phyloP scores from a whole-genome alignment of 2,888 invertebrate genomes.

The Brachyptera putata region DNA sequence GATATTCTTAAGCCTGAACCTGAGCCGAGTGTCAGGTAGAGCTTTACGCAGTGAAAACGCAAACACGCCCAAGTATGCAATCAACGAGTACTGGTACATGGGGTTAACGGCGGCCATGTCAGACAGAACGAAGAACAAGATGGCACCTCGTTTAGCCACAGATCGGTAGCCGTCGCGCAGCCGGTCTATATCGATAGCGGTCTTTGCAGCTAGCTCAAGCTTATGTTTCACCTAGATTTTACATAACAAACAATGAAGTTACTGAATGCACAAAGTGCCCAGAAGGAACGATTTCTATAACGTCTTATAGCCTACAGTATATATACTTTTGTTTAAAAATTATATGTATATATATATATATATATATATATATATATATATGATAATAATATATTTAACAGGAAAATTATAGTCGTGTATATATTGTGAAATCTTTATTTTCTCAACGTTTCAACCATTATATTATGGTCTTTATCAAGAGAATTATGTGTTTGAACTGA shows the following conservation, averaged over 20 bases:
- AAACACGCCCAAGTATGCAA: slow-evolving; percentile 81
- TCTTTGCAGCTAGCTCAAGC: slow-evolving; percentile 68
- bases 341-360: too few species aligned
- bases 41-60: slow-evolving; percentile 75
- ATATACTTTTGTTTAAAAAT: too few species aligned
- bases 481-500: too few species aligned
- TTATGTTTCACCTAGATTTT: slow-evolving; percentile 68
- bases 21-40: slow-evolving; percentile 72
- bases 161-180: slow-evolving; percentile 81
- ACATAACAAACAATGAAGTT: slow-evolving; percentile 19
- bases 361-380: too few species aligned
- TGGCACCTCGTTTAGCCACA: slow-evolving; percentile 81
- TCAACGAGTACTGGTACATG: slow-evolving; percentile 91
- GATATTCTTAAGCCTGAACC: slow-evolving; percentile 72
- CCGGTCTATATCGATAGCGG: slow-evolving; percentile 75
- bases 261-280: too few species aligned
- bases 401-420: too few species aligned
- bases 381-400: too few species aligned
- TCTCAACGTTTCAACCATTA: too few species aligned
- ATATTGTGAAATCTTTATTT: too few species aligned
- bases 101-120: slow-evolving; percentile 84
- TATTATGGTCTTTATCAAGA: too few species aligned
- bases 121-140: slow-evolving; percentile 83
- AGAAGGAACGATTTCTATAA: too few species aligned
- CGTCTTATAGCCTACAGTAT: too few species aligned